These are phyloP conservation scores for Anser brachyrhynchus DNA, from an alignment of 2,113 vertebrate genomes.

Conservation along the genomic window DNA sequence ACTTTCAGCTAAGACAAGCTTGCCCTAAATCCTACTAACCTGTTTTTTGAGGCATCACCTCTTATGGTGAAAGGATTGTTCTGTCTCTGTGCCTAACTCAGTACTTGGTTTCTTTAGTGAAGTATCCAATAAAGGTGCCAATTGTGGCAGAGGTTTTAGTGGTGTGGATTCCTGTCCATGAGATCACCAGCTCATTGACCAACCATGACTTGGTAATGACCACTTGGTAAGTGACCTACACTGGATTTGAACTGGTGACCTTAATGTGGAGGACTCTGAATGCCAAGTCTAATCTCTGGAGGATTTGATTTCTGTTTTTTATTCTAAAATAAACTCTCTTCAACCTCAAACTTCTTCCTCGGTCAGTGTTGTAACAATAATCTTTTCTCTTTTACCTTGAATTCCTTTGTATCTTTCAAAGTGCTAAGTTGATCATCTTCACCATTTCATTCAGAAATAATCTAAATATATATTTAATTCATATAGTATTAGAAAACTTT, in stretches of 20 bases:
- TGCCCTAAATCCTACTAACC: background rate
- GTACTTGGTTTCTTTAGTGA: background rate
- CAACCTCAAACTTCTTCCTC: background rate
- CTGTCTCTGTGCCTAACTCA: background rate
- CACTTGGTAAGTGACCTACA: slow-evolving; percentile 12
- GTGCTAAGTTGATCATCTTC: background rate
- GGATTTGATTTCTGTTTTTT: slow-evolving; percentile 10
- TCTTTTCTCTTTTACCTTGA: background rate
- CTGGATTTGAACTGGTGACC: slow-evolving; percentile 56
- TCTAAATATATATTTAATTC: background rate
- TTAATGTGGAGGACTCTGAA: slow-evolving; percentile 9
- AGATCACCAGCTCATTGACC: slow-evolving; percentile 33
- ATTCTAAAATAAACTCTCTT: slow-evolving; percentile 29
- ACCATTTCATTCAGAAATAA: background rate
- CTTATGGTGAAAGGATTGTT: slow-evolving; percentile 7
- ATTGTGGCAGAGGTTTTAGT: slow-evolving; percentile 44
- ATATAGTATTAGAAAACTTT: background rate
- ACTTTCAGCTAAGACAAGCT: background rate
- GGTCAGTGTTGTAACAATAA: background rate
- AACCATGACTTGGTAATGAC: slow-evolving; percentile 17
- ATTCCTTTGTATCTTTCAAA: background rate
- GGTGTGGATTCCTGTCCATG: slow-evolving; percentile 33
- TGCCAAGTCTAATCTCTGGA: background rate
- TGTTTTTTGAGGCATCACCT: background rate
- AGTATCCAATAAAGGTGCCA: background rate